These are phyloP conservation scores for Cebus imitator DNA, from an alignment of 2,113 vertebrate genomes.

Conservation along the genomic window DNA sequence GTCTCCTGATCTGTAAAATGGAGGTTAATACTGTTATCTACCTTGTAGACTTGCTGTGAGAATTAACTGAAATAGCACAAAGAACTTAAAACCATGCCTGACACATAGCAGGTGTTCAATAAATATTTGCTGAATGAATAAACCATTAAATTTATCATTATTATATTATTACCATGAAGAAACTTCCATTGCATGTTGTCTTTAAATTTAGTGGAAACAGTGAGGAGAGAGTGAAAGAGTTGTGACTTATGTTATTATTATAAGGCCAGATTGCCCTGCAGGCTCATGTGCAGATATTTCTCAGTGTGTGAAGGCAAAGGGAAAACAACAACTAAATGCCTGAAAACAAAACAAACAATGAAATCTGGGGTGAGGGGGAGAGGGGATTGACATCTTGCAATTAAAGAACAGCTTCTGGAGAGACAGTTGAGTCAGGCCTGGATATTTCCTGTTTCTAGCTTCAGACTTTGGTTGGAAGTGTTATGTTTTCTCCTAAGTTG, in stretches of 20 bases:
- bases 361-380: background rate
- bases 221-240: conserved; percentile 2
- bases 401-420: conserved; percentile 34
- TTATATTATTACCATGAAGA: background rate
- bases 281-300: conserved; percentile 35
- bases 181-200: background rate
- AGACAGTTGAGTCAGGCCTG: background rate
- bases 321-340: conserved; percentile 41
- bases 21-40: background rate
- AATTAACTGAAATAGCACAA: background rate
- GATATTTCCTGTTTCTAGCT: background rate
- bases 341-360: conserved; percentile 48
- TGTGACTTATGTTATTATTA: background rate
- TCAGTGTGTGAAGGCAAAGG: conserved; percentile 39
- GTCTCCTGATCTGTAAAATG: conserved; percentile 24
- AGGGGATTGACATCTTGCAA: background rate
- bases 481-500: conserved; percentile 52
- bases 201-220: conserved; percentile 1
- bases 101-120: background rate
- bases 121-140: conserved; percentile 24
- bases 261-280: conserved; percentile 32
- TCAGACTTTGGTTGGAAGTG: background rate
- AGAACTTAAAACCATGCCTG: conserved; percentile 22
- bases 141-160: background rate
- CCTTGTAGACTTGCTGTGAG: background rate